Evolutionary conservation across 30 jellyfish, hydroid and myxozoan genomes (phyloP).

Genomic region (Calvadosia cruxmelitensis): DNA sequence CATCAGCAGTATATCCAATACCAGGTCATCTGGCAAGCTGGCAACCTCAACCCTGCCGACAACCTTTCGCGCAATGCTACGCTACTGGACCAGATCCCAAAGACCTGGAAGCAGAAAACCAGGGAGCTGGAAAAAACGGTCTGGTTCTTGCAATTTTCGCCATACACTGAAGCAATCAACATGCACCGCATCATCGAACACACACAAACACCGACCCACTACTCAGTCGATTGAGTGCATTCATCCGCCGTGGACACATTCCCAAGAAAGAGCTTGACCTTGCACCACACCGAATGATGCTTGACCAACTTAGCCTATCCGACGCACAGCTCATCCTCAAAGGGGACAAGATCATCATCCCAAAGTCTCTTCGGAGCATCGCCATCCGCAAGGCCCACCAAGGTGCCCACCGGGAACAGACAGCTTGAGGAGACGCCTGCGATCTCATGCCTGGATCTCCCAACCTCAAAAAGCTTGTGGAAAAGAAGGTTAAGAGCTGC

Average conservation of each 20-base stretch:
- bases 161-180: conserved; percentile 34
- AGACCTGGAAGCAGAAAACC: conserved; percentile 3
- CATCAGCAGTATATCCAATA: neutral
- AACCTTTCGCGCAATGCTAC: neutral
- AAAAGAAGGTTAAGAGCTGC: conserved; percentile 7
- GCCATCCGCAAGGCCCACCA: conserved; percentile 36
- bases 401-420: conserved; percentile 50
- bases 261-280: neutral
- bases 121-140: conserved; percentile 31
- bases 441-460: conserved; percentile 40
- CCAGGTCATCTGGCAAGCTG: neutral
- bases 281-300: neutral
- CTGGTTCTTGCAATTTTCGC: conserved; percentile 34
- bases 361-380: conserved; percentile 15
- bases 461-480: conserved; percentile 11
- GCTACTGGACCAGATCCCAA: neutral
- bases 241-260: neutral
- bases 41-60: neutral
- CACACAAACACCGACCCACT: no score
- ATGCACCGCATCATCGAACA: conserved; percentile 10
- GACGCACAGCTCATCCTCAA: conserved; percentile 25
- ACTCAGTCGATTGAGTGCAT: no score
- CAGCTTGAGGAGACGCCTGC: conserved; percentile 17
- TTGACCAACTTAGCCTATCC: conserved; percentile 17
- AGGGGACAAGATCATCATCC: conserved; percentile 25